These are phyloP conservation scores for Chrysaora quinquecirrha DNA, from an alignment of 30 jellyfish, hydroid and myxozoan species.

Conservation along the genomic window DNA sequence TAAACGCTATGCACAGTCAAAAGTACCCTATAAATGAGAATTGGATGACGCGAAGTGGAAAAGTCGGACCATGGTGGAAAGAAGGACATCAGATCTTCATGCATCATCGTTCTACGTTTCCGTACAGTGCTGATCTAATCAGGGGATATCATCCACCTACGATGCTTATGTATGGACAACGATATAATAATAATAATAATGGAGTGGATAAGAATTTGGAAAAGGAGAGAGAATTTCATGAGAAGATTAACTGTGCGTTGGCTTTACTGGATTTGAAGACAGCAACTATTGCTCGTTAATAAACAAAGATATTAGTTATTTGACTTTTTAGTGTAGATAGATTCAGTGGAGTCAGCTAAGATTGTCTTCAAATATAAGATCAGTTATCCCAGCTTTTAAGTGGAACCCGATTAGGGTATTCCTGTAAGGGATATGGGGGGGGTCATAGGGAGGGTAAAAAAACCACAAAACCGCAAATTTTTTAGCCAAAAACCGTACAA, in stretches of 20 bases:
- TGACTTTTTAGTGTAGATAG: no score
- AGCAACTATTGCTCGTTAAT: constrained; percentile 33
- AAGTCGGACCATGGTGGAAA: no score
- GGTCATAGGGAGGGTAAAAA: no score
- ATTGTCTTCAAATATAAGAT: no score
- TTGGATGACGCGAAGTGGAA: constrained; percentile 72
- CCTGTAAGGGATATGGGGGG: no score
- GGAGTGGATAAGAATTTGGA: constrained; percentile 65
- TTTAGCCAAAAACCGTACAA: no score
- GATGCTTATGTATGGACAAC: constrained; percentile 43
- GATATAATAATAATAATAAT: constrained; percentile 38
- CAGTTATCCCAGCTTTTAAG: no score
- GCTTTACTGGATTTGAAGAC: constrained; percentile 84
- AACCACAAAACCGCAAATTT: no score
- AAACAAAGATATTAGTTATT: no score
- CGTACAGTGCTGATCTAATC: constrained; percentile 36
- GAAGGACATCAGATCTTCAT: constrained; percentile 11
- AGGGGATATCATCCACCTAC: constrained; percentile 33
- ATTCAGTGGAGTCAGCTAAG: no score
- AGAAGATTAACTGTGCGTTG: constrained; percentile 81
- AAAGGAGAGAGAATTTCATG: constrained; percentile 87
- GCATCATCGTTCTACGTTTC: not conserved
- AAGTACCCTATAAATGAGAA: constrained; percentile 56
- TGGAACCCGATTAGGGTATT: no score
- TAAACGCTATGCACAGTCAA: constrained; percentile 12